Conservation (phyloP, 2,888 invertebrate species). For the Chaetogeoica ovagalla region DNA sequence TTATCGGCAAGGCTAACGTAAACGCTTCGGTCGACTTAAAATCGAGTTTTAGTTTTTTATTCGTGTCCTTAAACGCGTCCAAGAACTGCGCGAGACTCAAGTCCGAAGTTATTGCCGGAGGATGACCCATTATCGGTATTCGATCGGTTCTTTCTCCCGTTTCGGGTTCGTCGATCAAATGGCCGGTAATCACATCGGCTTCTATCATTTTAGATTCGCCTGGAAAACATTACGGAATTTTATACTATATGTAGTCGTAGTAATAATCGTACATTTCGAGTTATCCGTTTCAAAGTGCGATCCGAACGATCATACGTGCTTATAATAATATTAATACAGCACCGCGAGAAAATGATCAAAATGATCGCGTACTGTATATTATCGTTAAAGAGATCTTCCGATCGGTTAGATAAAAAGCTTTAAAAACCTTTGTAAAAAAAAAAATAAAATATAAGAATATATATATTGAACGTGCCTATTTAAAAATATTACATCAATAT, state of each 20-base stretch:
- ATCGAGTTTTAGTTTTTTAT: conserved; percentile 84
- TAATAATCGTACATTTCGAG: too few relatives aligned
- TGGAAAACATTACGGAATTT: neutral
- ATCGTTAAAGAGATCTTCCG: too few relatives aligned
- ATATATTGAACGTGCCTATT: too few relatives aligned
- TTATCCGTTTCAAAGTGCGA: too few relatives aligned
- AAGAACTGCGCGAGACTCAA: conserved; percentile 76
- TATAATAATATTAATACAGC: too few relatives aligned
- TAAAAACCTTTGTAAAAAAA: too few relatives aligned
- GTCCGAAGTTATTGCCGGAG: conserved; percentile 73
- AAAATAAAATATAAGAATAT: too few relatives aligned
- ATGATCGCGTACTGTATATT: too few relatives aligned
- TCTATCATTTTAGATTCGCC: conserved; percentile 44
- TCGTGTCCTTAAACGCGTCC: conserved; percentile 62
- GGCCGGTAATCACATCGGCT: conserved; percentile 41
- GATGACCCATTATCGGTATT: conserved; percentile 84
- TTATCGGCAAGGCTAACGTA: conserved; percentile 57
- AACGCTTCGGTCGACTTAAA: conserved; percentile 81
- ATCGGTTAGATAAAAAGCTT: too few relatives aligned
- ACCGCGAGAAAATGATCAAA: too few relatives aligned
- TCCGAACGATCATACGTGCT: too few relatives aligned
- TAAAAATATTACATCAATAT: too few relatives aligned
- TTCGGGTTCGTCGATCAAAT: conserved; percentile 55
- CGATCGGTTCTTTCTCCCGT: conserved; percentile 59
- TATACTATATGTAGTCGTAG: neutral